phyloP scores from a whole-genome alignment of 1,140 invertebrate species.

The Danaus plexippus region DNA sequence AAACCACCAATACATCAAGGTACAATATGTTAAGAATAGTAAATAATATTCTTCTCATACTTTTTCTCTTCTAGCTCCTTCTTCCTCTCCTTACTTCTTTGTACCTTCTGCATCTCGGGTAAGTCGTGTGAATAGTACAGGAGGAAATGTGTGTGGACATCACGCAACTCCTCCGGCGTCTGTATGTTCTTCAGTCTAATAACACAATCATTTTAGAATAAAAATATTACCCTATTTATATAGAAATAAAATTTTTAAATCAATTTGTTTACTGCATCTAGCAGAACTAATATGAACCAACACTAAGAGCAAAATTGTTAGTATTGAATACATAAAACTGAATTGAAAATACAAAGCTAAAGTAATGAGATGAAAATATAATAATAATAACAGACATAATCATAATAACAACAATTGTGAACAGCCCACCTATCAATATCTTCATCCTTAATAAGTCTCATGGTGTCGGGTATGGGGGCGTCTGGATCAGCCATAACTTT shows the following conservation, averaged over 20 bases:
- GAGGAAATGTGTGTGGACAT: conserved; percentile 94
- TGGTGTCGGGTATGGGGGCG: conserved; percentile 85
- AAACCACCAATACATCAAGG: too few relatives aligned
- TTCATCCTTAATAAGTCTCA: conserved; percentile 87
- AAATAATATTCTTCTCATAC: conserved; percentile 34
- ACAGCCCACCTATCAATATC: conserved; percentile 81
- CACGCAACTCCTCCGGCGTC: conserved; percentile 91
- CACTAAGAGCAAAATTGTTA: too few relatives aligned
- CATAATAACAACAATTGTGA: too few relatives aligned
- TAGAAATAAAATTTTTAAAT: neutral
- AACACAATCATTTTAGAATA: conserved; percentile 10
- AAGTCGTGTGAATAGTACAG: conserved; percentile 93
- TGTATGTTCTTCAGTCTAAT: conserved; percentile 83
- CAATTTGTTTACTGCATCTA: conserved; percentile 6
- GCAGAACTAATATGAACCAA: too few relatives aligned
- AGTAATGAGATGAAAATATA: too few relatives aligned
- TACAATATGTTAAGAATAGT: too few relatives aligned
- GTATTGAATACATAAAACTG: too few relatives aligned
- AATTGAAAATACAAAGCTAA: too few relatives aligned
- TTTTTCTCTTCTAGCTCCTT: conserved; percentile 75
- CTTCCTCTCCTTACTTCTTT: conserved; percentile 75
- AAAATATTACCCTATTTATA: neutral
- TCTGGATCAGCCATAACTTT: conserved; percentile 88
- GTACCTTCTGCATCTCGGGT: conserved; percentile 86
- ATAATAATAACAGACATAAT: too few relatives aligned